Conservation (phyloP, 2,888 invertebrate genomes). For the Labia minor region DNA sequence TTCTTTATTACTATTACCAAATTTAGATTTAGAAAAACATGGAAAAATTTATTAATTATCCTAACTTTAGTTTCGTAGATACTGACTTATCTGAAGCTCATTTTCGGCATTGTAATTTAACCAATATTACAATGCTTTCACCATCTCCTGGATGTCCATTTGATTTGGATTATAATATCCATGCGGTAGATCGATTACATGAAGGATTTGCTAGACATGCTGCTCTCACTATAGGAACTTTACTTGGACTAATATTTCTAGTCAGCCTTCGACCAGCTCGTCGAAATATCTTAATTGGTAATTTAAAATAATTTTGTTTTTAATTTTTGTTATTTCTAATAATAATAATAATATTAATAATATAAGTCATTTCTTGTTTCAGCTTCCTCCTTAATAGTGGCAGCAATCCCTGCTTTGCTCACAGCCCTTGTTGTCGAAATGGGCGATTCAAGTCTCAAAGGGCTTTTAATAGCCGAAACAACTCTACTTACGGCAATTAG, state of each 20-base stretch:
- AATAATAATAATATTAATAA: no score
- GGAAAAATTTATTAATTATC: no score
- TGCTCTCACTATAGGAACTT: neutral
- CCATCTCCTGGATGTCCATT: constrained; percentile 39
- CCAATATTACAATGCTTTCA: constrained; percentile 43
- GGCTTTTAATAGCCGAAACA: neutral
- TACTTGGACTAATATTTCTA: neutral
- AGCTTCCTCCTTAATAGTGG: neutral
- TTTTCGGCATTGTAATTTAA: constrained; percentile 47
- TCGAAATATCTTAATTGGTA: neutral
- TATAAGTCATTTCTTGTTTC: neutral
- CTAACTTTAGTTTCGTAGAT: constrained; percentile 59
- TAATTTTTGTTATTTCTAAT: no score
- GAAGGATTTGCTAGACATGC: neutral
- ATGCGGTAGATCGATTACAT: constrained; percentile 27
- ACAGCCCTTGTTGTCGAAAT: neutral
- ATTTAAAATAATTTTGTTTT: no score
- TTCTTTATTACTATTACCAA: no score
- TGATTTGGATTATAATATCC: constrained; percentile 48
- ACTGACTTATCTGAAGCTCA: constrained; percentile 46
- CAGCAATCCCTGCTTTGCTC: neutral
- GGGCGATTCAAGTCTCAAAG: neutral
- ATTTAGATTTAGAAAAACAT: no score
- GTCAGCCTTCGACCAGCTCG: neutral
- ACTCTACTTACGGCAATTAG: neutral